A percentile compares a stretch with the other conserved stretches of the same genome.
Evolutionary conservation across 2,888 invertebrate species (phyloP).

Genomic region (Galerucella nymphaeae): DNA sequence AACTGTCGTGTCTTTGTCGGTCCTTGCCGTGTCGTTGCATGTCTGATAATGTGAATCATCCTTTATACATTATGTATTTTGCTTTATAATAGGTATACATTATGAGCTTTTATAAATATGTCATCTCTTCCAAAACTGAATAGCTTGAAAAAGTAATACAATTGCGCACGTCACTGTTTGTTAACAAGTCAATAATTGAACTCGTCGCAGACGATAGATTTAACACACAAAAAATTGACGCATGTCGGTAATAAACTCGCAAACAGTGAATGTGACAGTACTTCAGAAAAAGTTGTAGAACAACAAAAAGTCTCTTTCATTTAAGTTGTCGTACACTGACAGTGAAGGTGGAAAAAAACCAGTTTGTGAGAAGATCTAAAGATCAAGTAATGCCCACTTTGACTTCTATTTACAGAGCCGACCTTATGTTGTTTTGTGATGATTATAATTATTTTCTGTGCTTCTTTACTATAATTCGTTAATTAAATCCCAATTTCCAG

Average conservation of each 20-base stretch:
- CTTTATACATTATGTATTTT: too few relatives aligned
- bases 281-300: slow-evolving; percentile 59
- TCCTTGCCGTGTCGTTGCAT: too few relatives aligned
- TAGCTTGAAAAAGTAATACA: not conserved
- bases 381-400: slow-evolving; percentile 22
- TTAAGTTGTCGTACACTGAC: slow-evolving; percentile 43
- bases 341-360: slow-evolving; percentile 24
- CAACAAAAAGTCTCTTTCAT: slow-evolving; percentile 56
- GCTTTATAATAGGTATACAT: too few relatives aligned
- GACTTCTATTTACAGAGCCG: slow-evolving; percentile 7
- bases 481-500: too few relatives aligned
- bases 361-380: slow-evolving; percentile 11
- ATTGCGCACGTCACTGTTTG: not conserved
- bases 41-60: too few relatives aligned
- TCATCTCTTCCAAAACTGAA: too few relatives aligned
- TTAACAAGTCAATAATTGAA: slow-evolving; percentile 18
- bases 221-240: slow-evolving; percentile 40
- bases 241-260: slow-evolving; percentile 57
- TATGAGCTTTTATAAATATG: too few relatives aligned
- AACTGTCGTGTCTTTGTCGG: too few relatives aligned
- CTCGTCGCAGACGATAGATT: slow-evolving; percentile 24
- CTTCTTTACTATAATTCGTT: too few relatives aligned
- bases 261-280: slow-evolving; percentile 57
- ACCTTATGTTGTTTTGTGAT: not conserved
- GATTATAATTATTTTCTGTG: too few relatives aligned